Conservation (phyloP, 2,888 invertebrate genomes). For the Tipula helvola region DNA sequence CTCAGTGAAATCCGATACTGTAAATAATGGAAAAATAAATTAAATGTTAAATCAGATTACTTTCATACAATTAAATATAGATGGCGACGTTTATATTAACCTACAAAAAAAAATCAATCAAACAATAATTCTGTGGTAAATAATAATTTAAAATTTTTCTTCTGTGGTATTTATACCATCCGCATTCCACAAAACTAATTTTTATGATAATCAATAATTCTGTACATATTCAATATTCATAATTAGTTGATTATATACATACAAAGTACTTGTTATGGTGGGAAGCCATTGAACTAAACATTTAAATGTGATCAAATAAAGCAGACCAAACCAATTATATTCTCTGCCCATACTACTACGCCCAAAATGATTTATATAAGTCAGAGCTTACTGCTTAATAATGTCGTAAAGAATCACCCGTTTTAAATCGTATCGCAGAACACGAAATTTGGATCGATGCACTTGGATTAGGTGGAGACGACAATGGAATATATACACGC, state of each 20-base stretch:
- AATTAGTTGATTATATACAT: not conserved
- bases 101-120: not conserved
- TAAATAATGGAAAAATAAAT: conserved; percentile 22
- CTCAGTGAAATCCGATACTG: conserved; percentile 86
- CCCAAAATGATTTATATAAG: not conserved
- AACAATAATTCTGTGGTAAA: not conserved
- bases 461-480: not conserved
- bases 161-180: not conserved
- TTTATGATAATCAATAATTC: not conserved
- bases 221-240: not conserved
- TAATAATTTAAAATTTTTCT: not conserved
- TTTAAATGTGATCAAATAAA: not conserved
- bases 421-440: not conserved
- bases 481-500: not conserved
- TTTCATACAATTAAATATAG: not conserved
- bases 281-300: not conserved
- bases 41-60: not conserved
- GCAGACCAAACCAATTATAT: not conserved
- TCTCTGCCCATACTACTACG: not conserved
- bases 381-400: not conserved
- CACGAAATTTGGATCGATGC: not conserved
- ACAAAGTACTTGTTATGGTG: not conserved
- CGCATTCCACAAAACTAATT: not conserved
- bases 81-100: not conserved
- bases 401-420: not conserved